These are phyloP conservation scores for Sturnira hondurensis DNA, from an alignment of 2,113 vertebrate genomes.

Conservation along the genomic window DNA sequence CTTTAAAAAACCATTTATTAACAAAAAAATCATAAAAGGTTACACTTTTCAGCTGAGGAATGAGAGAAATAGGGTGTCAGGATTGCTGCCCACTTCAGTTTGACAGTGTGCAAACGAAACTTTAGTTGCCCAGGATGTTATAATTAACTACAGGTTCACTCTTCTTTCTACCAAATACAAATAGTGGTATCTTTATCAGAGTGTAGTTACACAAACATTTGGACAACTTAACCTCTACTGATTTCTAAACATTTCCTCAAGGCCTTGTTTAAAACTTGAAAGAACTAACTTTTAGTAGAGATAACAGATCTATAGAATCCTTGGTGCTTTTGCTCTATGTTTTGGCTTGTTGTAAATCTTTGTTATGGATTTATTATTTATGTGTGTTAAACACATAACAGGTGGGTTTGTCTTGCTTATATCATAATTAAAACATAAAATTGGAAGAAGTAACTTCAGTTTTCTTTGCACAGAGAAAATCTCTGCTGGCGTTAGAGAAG, in stretches of 20 bases:
- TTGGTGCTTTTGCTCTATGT: neutral
- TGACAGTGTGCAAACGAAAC: neutral
- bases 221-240: neutral
- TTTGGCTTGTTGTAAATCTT: neutral
- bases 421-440: neutral
- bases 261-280: conserved; percentile 21
- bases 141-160: neutral
- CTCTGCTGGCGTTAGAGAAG: conserved; percentile 93
- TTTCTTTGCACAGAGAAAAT: conserved; percentile 88
- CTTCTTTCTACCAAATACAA: neutral
- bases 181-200: neutral
- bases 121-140: neutral
- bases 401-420: neutral
- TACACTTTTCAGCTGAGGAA: neutral
- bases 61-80: neutral
- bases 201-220: neutral
- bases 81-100: neutral
- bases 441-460: conserved; percentile 37
- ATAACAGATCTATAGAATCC: neutral
- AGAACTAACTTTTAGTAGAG: neutral
- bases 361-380: neutral
- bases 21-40: neutral
- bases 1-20: conserved; percentile 17
- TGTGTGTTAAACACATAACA: neutral
- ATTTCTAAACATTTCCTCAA: conserved; percentile 29